These are phyloP conservation scores for Myotis myotis DNA, from an alignment of 2,797 vertebrate species.

Conservation along the genomic window DNA sequence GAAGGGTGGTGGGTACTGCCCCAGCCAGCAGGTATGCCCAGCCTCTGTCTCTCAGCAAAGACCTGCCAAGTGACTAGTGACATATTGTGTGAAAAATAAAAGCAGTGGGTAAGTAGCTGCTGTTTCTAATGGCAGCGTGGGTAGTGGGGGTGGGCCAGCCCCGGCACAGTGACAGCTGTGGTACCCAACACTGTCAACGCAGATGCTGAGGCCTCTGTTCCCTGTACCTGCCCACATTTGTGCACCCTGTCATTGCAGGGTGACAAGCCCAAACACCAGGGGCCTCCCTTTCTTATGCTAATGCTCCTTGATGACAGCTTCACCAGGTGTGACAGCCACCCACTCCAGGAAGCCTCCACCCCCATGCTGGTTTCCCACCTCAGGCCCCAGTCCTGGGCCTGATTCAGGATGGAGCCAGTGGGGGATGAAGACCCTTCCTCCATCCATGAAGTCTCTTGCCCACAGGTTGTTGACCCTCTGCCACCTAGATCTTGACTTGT, in stretches of 20 bases:
- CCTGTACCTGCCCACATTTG: conserved; percentile 83
- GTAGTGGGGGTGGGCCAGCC: conserved; percentile 81
- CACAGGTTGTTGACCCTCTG: neutral
- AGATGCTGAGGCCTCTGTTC: conserved; percentile 83
- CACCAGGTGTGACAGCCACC: conserved; percentile 83
- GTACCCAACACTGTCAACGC: conserved; percentile 87
- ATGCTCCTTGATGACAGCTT: conserved; percentile 83
- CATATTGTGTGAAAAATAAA: conserved; percentile 85
- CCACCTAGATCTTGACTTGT: neutral
- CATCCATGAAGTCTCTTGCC: neutral
- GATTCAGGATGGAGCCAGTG: neutral
- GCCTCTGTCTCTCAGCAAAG: conserved; percentile 81
- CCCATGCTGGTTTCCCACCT: neutral
- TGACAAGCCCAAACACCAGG: conserved; percentile 86
- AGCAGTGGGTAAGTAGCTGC: conserved; percentile 82
- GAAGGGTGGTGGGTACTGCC: conserved; percentile 56
- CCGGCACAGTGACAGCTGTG: conserved; percentile 84
- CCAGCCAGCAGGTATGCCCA: conserved; percentile 80
- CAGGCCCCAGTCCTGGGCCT: neutral
- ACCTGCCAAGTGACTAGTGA: conserved; percentile 86
- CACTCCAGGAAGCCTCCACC: conserved; percentile 67
- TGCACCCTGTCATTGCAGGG: conserved; percentile 84
- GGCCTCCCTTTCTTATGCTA: conserved; percentile 87
- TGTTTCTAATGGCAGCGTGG: conserved; percentile 84
- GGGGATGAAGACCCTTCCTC: neutral